These are phyloP conservation scores for Volucella inflata DNA, from an alignment of 2,888 invertebrate genomes.

Conservation along the genomic window DNA sequence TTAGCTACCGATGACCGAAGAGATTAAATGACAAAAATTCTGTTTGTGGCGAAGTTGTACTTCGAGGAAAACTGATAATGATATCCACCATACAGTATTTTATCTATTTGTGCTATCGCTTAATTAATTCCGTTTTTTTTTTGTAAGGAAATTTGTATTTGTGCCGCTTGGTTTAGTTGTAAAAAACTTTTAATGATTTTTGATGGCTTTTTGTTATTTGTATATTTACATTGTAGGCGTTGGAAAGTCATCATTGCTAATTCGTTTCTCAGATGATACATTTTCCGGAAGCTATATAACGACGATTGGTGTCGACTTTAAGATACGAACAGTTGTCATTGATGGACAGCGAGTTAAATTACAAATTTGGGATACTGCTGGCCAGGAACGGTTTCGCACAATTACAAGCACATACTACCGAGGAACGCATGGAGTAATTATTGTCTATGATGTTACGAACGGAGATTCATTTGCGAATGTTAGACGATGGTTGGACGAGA, in stretches of 20 bases:
- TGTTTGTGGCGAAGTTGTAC: not conserved
- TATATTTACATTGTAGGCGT: constrained; percentile 89
- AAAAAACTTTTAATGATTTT: not conserved
- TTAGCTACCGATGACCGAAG: not conserved
- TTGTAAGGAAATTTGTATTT: constrained; percentile 13
- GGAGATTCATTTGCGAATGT: constrained; percentile 99
- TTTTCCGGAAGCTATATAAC: constrained; percentile 99
- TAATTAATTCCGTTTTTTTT: constrained; percentile 22
- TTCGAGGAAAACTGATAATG: constrained; percentile 27
- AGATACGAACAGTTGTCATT: constrained; percentile 97
- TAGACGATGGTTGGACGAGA: constrained; percentile 99
- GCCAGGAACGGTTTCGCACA: constrained; percentile 98
- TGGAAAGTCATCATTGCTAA: constrained; percentile 97
- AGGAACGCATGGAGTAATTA: constrained; percentile 99
- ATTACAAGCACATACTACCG: constrained; percentile 99
- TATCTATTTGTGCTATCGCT: constrained; percentile 44
- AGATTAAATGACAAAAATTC: not conserved
- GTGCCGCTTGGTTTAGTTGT: not conserved
- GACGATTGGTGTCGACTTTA: constrained; percentile 99
- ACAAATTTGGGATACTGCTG: constrained; percentile 99
- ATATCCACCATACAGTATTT: constrained; percentile 38
- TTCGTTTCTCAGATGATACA: constrained; percentile 99
- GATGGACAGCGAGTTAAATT: constrained; percentile 96
- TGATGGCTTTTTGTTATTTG: constrained; percentile 26
- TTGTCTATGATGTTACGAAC: constrained; percentile 99